Conservation (phyloP, 2,113 vertebrate genomes). For the Myxocyprinus asiaticus region DNA sequence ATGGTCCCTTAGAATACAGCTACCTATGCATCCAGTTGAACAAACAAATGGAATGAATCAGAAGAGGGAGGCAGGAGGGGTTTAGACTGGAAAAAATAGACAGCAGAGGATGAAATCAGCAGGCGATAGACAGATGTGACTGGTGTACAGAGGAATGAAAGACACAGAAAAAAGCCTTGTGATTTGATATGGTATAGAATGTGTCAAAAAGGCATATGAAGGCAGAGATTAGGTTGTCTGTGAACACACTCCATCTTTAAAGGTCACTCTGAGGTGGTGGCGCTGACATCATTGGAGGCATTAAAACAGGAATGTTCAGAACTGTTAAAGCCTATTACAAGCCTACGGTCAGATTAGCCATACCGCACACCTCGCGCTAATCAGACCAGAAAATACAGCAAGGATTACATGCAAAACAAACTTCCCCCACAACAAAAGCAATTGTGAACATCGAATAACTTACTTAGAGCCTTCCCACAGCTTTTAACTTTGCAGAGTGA, state of each 20-base stretch:
- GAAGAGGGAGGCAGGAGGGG: background rate
- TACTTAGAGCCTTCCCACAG: background rate
- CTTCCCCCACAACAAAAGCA: background rate
- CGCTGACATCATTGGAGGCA: background rate
- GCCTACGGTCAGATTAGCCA: conserved; percentile 6
- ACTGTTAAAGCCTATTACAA: conserved; percentile 14
- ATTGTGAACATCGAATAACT: conserved; percentile 15
- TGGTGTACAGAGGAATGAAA: background rate
- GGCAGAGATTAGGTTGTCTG: conserved; percentile 24
- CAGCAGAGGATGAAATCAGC: conserved; percentile 11
- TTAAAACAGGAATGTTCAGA: too few relatives aligned
- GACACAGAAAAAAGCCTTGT: conserved; percentile 11
- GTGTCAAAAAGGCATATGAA: conserved; percentile 7
- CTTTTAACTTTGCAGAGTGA: conserved; percentile 1
- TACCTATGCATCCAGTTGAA: too few relatives aligned
- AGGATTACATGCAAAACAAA: conserved; percentile 6
- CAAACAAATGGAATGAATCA: conserved; percentile 28
- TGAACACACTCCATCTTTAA: background rate
- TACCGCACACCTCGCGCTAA: background rate
- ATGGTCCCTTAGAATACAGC: too few relatives aligned
- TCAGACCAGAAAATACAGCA: conserved; percentile 27
- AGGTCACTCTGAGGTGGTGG: conserved; percentile 34
- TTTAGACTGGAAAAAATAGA: background rate
- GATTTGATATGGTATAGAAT: conserved; percentile 10
- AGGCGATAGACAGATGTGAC: conserved; percentile 28